A percentile compares a stretch with the other conserved stretches of the same genome.
phyloP scores from a whole-genome alignment of 2,797 vertebrate genomes.

The Botia almorhae region DNA sequence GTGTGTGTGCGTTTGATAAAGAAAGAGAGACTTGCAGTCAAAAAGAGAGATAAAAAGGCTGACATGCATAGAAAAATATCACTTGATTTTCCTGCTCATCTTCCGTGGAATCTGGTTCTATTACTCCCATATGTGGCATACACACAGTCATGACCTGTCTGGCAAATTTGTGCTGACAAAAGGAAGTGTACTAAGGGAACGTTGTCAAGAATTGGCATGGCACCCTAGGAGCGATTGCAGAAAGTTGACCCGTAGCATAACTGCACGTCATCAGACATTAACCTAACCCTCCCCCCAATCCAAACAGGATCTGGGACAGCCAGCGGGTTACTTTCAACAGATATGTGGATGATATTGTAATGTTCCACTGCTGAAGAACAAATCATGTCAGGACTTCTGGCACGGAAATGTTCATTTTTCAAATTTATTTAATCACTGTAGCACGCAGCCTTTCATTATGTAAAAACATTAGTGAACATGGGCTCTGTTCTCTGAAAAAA shows the following conservation, averaged over 20 bases:
- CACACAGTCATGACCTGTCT: not conserved
- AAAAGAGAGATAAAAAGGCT: not conserved
- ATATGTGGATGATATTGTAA: constrained; percentile 65
- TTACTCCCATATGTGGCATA: not conserved
- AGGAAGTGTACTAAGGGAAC: not conserved
- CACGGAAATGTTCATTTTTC: not conserved
- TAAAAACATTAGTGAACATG: not conserved
- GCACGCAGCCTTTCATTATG: not conserved
- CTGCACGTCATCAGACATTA: constrained; percentile 25
- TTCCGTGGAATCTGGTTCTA: not conserved
- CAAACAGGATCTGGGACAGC: constrained; percentile 49
- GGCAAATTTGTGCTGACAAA: not conserved
- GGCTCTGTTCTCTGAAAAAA: constrained; percentile 21
- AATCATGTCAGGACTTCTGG: not conserved
- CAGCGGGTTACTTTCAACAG: constrained; percentile 60
- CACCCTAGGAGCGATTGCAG: constrained; percentile 59
- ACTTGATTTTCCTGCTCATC: not conserved
- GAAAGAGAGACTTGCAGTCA: not conserved
- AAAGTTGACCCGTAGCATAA: constrained; percentile 21
- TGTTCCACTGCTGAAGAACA: constrained; percentile 46
- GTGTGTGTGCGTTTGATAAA: too few relatives aligned
- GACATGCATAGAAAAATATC: not conserved
- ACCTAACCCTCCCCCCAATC: constrained; percentile 21
- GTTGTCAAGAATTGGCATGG: constrained; percentile 7
- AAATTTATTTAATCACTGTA: not conserved